phyloP scores from a whole-genome alignment of 2,797 vertebrate species.

The Pelodytes ibericus region DNA sequence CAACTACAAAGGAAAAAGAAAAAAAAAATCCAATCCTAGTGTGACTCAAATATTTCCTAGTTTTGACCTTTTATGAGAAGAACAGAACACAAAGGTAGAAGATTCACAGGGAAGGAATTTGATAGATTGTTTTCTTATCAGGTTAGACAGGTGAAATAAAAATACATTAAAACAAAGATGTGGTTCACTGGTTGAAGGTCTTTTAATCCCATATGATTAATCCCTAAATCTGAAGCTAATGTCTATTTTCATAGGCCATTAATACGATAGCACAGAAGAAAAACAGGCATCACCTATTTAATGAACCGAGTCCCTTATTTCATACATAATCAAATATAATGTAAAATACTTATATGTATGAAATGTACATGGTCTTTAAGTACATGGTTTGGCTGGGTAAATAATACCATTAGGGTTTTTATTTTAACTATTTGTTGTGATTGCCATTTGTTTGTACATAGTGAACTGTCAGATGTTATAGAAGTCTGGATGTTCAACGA shows the following conservation, averaged over 20 bases:
- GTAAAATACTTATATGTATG: neutral
- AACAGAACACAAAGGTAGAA: conserved; percentile 8
- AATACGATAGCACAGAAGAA: neutral
- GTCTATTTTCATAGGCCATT: neutral
- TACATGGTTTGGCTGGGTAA: neutral
- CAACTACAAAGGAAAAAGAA: neutral
- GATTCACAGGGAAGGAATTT: conserved; percentile 36
- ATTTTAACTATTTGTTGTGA: too few relatives aligned
- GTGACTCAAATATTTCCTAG: conserved; percentile 26
- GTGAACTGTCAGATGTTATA: too few relatives aligned
- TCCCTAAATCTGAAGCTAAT: neutral
- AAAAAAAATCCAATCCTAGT: neutral
- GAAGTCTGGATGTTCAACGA: too few relatives aligned
- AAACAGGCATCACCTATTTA: too few relatives aligned
- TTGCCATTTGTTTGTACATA: too few relatives aligned
- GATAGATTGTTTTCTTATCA: conserved; percentile 47
- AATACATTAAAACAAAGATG: conserved; percentile 14
- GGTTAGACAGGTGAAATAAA: conserved; percentile 36
- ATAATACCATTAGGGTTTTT: too few relatives aligned
- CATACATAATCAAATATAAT: too few relatives aligned
- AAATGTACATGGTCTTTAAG: neutral
- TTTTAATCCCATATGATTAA: neutral
- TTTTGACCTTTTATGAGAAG: conserved; percentile 39
- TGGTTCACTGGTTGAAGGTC: conserved; percentile 7
- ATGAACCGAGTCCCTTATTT: too few relatives aligned